A percentile compares a stretch with the other conserved stretches of the same genome.
Evolutionary conservation across 1,140 invertebrate species (phyloP).

Genomic region (Drosophila ironensis): DNA sequence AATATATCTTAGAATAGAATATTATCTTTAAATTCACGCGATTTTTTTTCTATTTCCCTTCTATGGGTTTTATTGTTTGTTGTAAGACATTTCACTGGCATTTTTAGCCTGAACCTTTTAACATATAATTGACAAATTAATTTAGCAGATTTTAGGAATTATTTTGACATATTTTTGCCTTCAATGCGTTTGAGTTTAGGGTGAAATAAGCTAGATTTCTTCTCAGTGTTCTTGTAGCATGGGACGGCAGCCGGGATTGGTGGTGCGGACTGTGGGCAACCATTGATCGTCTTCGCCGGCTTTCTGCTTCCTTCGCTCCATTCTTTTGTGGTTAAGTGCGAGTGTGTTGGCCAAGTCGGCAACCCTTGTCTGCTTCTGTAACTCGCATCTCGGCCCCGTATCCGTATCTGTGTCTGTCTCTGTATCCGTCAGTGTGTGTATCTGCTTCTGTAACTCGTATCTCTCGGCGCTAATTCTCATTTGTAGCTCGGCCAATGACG

Average conservation of each 20-base stretch:
- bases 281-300: conserved; percentile 71
- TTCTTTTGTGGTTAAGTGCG: conserved; percentile 77
- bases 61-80: too few relatives aligned
- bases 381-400: too few relatives aligned
- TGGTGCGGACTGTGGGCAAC: conserved; percentile 31
- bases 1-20: too few relatives aligned
- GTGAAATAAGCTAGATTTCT: too few relatives aligned
- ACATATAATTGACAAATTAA: too few relatives aligned
- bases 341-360: conserved; percentile 34
- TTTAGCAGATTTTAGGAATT: too few relatives aligned
- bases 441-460: conserved; percentile 44
- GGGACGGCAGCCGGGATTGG: conserved; percentile 9
- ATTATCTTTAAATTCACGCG: too few relatives aligned
- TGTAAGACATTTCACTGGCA: too few relatives aligned
- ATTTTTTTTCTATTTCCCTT: too few relatives aligned
- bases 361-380: conserved; percentile 25
- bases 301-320: conserved; percentile 73
- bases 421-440: conserved; percentile 17
- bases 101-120: too few relatives aligned
- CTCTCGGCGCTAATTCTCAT: conserved; percentile 30
- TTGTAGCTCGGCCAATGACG: conserved; percentile 59
- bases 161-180: too few relatives aligned
- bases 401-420: conserved; percentile 33
- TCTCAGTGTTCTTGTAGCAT: conserved; percentile 6
- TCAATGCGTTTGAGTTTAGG: too few relatives aligned